These are phyloP conservation scores for Carlito syrichta DNA, from an alignment of 2,113 vertebrate species.

Conservation along the genomic window DNA sequence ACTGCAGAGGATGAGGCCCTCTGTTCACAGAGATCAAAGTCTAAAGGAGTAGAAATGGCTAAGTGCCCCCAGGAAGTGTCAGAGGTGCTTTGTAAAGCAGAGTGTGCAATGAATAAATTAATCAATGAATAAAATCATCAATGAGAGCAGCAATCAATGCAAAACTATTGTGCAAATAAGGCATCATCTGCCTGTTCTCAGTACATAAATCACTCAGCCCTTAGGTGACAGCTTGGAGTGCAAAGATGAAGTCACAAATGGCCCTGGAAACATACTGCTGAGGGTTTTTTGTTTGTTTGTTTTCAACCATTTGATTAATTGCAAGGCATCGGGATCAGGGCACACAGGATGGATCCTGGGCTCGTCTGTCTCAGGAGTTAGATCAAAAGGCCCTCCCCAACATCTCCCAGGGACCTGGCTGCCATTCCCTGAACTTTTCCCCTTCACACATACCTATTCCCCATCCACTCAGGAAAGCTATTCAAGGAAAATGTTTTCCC, in stretches of 20 bases:
- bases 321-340: fast-evolving
- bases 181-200: fast-evolving
- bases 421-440: background rate
- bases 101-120: fast-evolving
- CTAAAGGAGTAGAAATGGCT: background rate
- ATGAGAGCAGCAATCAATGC: no score
- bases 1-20: background rate
- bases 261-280: fast-evolving
- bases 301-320: background rate
- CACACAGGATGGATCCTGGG: background rate
- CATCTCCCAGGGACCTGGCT: background rate
- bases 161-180: no score
- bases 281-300: fast-evolving
- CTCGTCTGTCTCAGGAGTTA: background rate
- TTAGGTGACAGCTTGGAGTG: fast-evolving
- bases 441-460: background rate
- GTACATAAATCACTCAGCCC: fast-evolving
- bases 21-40: fast-evolving
- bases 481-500: background rate
- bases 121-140: no score
- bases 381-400: fast-evolving
- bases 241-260: fast-evolving
- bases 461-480: background rate
- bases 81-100: background rate
- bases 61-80: fast-evolving